phyloP scores from a whole-genome alignment of 2,888 invertebrate genomes.

The Mimas tiliae region DNA sequence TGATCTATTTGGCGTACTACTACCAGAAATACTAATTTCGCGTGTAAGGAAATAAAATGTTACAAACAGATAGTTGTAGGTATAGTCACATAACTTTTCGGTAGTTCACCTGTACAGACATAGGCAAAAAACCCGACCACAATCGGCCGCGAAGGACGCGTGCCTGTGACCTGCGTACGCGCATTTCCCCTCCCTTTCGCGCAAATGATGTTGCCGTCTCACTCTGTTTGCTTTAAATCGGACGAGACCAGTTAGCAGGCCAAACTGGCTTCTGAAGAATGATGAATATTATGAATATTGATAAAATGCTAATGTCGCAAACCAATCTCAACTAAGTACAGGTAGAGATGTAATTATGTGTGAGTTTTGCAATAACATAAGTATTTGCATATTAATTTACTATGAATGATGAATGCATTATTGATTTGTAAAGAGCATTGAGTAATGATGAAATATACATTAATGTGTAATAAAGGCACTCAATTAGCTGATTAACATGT shows the following conservation, averaged over 20 bases:
- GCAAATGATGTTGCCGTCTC: constrained; percentile 46
- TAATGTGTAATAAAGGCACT: no score
- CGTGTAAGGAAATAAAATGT: no score
- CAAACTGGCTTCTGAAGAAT: constrained; percentile 55
- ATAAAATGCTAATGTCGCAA: constrained; percentile 56
- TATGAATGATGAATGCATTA: neutral
- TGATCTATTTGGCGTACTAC: constrained; percentile 1
- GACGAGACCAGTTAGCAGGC: constrained; percentile 59
- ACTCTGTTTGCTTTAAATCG: constrained; percentile 52
- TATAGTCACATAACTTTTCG: constrained; percentile 49
- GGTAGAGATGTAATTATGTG: neutral
- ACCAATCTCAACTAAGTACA: constrained; percentile 30
- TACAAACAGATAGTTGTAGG: neutral
- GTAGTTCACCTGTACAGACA: constrained; percentile 59
- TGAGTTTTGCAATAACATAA: constrained; percentile 8
- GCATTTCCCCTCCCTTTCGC: constrained; percentile 52
- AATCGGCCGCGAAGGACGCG: constrained; percentile 77
- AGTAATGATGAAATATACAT: neutral
- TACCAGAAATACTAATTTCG: neutral
- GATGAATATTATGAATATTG: constrained; percentile 64
- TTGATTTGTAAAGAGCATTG: constrained; percentile 10
- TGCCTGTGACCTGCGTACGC: constrained; percentile 76
- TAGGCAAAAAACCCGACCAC: constrained; percentile 63
- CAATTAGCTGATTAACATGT: neutral
- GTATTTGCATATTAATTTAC: constrained; percentile 12